Evolutionary conservation across 1,140 invertebrate species (phyloP), one percentile per base, ranked within the genome.

Genomic region (Pachyrhynchus sulphureomaculatus): DNA sequence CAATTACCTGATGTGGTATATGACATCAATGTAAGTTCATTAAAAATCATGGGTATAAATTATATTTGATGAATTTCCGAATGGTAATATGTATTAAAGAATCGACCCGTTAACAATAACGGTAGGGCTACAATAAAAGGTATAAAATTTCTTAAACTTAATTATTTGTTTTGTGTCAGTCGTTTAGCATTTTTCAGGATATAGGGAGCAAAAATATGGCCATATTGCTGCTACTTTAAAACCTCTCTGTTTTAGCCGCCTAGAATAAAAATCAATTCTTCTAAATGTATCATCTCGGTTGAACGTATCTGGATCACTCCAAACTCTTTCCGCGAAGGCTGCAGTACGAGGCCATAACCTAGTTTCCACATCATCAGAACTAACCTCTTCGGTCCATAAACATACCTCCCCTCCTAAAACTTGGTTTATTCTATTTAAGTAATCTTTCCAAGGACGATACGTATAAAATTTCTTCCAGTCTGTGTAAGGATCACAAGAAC

Each of bases 401-500:
- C 86, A 87, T 3, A 82, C 86, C 66, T 88, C 85, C 2, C 84
- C 87, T 0, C 87, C 86, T 1, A 87, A 66, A 9, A 86, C 68
- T 67, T 79, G 67, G 9, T 77, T 69, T 26, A 47, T 54, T 15
- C 29, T 52, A 10, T 52, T 21, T 21, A 58, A 65, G 53, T 66
- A 63, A 44, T 67, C 41, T 12, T 23, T 78, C 88, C 89, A 89
- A 0, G 89, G 90, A 59, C 85, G 78, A 70, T 92, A 90, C 71
- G 85, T 86, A 73, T 92, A 92, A 4, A 91, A 84, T 55, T 84
- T 86, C 72, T 91, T 89, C 90, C 90, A 92, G 1, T 86, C 88
- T 20, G 85, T 83, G 70, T 91, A 92, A 1, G 89, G 88, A 4
- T 88, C 86, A 68, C 90, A 92, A 42, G 87, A 85, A 0, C 86